A percentile compares a stretch with the other conserved stretches of the same genome.
Evolutionary conservation across 2,888 invertebrate species (phyloP).

Genomic region (Synanthedon myopaeformis): DNA sequence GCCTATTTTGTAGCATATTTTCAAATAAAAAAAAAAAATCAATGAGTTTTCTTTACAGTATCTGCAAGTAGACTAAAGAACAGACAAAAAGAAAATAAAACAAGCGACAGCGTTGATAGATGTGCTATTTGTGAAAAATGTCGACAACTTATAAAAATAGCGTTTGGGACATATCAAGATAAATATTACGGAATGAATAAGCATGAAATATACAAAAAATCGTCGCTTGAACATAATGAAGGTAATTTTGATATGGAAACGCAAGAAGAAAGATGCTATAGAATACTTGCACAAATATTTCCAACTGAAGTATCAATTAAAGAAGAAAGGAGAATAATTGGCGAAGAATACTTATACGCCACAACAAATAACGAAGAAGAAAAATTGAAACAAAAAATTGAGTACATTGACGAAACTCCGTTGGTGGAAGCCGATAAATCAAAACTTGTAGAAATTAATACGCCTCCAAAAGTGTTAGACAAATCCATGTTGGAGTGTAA

Average conservation of each 20-base stretch:
- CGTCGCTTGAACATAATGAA: not conserved
- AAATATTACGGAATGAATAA: not conserved
- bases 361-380: conserved; percentile 25
- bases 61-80: too few relatives aligned
- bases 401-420: conserved; percentile 30
- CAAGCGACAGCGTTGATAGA: too few relatives aligned
- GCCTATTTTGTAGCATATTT: too few relatives aligned
- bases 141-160: not conserved
- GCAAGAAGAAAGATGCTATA: not conserved
- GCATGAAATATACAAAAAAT: not conserved
- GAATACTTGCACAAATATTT: not conserved
- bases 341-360: conserved; percentile 3
- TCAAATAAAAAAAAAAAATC: too few relatives aligned
- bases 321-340: not conserved
- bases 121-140: not conserved
- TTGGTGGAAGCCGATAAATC: conserved; percentile 24
- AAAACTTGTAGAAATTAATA: conserved; percentile 24
- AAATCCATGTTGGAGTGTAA: not conserved
- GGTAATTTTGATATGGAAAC: not conserved
- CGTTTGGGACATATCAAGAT: not conserved
- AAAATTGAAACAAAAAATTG: conserved; percentile 31
- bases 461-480: conserved; percentile 22
- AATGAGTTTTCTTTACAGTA: too few relatives aligned
- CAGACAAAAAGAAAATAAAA: too few relatives aligned
- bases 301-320: not conserved